Conservation (phyloP, 1,140 invertebrate species). For the Heliconius melpomene region DNA sequence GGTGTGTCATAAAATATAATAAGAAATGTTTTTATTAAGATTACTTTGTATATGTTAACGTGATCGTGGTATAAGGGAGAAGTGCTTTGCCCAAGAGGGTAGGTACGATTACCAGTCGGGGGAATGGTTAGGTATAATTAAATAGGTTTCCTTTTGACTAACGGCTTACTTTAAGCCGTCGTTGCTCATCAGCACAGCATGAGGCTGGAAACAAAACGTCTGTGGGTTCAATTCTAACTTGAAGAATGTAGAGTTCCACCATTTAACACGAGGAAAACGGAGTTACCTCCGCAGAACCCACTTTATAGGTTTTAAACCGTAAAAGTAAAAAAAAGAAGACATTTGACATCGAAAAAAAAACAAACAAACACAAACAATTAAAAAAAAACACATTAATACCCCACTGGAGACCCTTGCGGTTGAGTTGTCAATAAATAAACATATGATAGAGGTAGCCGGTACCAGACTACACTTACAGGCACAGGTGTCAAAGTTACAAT, state of each 20-base stretch:
- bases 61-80: no score
- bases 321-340: no score
- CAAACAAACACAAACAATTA: not conserved
- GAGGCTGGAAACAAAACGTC: not conserved
- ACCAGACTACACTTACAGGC: constrained; percentile 24
- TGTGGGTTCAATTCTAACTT: not conserved
- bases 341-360: not conserved
- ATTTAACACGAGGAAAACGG: not conserved
- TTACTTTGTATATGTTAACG: not conserved
- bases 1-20: not conserved
- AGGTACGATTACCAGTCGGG: no score
- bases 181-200: not conserved
- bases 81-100: no score
- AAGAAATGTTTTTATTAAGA: constrained; percentile 2
- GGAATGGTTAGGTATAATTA: no score
- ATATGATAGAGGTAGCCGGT: not conserved
- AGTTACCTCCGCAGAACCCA: no score
- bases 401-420: not conserved
- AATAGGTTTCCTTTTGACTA: no score
- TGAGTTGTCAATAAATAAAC: constrained; percentile 30
- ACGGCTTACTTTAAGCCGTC: no score
- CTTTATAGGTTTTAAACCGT: no score
- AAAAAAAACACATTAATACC: no score
- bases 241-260: not conserved
- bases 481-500: constrained; percentile 64